These are phyloP conservation scores for Tenebrio molitor DNA, from an alignment of 1,140 invertebrate species.

Conservation along the genomic window DNA sequence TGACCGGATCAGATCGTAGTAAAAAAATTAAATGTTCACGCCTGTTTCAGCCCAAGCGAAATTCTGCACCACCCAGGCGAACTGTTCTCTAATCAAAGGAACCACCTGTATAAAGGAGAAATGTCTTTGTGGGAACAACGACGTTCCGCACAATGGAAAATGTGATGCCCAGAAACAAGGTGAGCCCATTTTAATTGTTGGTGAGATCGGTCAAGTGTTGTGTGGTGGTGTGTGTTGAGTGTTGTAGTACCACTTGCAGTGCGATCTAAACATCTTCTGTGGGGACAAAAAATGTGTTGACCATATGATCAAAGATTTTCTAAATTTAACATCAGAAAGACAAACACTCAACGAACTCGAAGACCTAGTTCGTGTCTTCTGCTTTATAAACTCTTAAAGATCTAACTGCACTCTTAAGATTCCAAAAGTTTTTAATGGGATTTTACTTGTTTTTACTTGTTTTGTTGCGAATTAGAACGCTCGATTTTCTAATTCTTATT, in stretches of 20 bases:
- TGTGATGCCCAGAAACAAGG: slow-evolving; percentile 52
- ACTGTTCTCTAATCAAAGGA: slow-evolving; percentile 60
- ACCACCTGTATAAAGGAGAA: slow-evolving; percentile 61
- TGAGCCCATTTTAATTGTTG: slow-evolving; percentile 26
- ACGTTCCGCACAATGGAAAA: slow-evolving; percentile 58
- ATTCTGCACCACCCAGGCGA: slow-evolving; percentile 58
- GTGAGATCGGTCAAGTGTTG: slow-evolving; percentile 24
- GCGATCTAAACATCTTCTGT: neutral
- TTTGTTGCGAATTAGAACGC: too few relatives aligned
- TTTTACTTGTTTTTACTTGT: too few relatives aligned
- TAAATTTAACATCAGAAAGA: too few relatives aligned
- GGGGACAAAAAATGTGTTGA: too few relatives aligned
- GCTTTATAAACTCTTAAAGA: too few relatives aligned
- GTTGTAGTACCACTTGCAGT: neutral
- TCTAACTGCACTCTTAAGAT: too few relatives aligned
- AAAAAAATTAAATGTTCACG: neutral
- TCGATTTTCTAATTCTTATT: too few relatives aligned
- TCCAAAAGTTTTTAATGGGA: too few relatives aligned
- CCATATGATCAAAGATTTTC: too few relatives aligned
- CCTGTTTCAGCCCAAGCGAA: slow-evolving; percentile 55
- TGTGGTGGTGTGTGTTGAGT: slow-evolving; percentile 7
- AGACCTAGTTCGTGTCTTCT: too few relatives aligned
- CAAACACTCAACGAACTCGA: too few relatives aligned
- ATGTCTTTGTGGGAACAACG: slow-evolving; percentile 64
- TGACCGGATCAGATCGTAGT: too few relatives aligned